Conservation (phyloP, 1,140 invertebrate species). For the Eurytemora carolleeae region DNA sequence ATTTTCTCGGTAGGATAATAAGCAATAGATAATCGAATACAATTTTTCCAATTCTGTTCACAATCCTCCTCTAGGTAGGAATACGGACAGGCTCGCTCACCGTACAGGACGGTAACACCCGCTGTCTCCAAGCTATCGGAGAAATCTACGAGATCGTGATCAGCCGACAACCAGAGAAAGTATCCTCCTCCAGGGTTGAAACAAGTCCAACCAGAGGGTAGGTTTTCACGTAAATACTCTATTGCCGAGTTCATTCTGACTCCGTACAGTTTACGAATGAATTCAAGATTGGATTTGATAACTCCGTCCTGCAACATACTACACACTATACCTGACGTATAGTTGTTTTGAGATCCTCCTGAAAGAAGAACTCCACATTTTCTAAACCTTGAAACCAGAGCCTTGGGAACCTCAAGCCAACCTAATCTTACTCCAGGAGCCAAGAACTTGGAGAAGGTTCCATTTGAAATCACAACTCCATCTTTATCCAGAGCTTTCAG, state of each 20-base stretch:
- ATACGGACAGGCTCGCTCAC: no score
- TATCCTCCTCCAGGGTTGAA: constrained; percentile 32
- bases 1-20: no score
- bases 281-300: constrained; percentile 29
- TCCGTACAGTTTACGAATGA: constrained; percentile 26
- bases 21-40: no score
- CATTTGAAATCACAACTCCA: constrained; percentile 39
- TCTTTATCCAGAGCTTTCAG: constrained; percentile 35
- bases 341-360: constrained; percentile 40
- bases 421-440: constrained; percentile 40
- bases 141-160: constrained; percentile 22
- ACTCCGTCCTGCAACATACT: constrained; percentile 33
- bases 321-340: constrained; percentile 33
- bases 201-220: constrained; percentile 29
- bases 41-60: no score
- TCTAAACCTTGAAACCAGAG: constrained; percentile 23
- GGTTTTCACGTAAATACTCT: constrained; percentile 24
- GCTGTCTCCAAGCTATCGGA: no score
- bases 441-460: constrained; percentile 44
- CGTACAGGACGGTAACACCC: no score
- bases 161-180: constrained; percentile 37
- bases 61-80: no score
- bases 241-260: constrained; percentile 29
- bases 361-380: constrained; percentile 32
- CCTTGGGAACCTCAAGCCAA: constrained; percentile 38